Percentiles rank a stretch among this genome's conserved stretches.
Conservation (phyloP, 2,888 invertebrate species). For the Eupithecia insigniata region DNA sequence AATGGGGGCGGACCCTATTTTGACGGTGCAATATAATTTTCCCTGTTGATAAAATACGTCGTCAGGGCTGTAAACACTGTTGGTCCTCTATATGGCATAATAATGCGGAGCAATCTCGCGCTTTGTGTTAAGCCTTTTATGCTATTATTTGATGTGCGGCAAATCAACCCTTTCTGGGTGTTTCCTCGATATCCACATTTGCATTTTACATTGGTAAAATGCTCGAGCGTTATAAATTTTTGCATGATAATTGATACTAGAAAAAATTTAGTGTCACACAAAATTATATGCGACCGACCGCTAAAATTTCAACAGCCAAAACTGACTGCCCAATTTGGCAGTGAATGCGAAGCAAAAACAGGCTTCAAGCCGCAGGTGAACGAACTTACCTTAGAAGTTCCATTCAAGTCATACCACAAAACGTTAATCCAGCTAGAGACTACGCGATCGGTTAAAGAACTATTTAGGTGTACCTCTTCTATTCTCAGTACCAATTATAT, state of each 20-base stretch:
- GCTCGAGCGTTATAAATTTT: background rate
- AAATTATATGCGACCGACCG: background rate
- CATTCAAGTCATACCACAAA: conserved; percentile 36
- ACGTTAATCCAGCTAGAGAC: conserved; percentile 39
- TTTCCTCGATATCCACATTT: background rate
- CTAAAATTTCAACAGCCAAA: background rate
- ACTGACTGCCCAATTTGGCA: conserved; percentile 32
- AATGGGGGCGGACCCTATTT: conserved; percentile 50
- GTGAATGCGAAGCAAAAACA: conserved; percentile 42
- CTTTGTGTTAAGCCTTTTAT: conserved; percentile 42
- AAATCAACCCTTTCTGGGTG: conserved; percentile 46
- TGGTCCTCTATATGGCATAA: conserved; percentile 43
- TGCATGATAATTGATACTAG: background rate
- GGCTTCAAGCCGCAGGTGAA: conserved; percentile 43
- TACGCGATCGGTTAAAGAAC: conserved; percentile 43
- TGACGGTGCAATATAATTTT: conserved; percentile 53
- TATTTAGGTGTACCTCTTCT: conserved; percentile 36
- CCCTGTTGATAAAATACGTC: conserved; percentile 48
- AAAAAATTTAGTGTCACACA: background rate
- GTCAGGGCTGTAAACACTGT: conserved; percentile 52
- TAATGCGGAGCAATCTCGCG: conserved; percentile 42
- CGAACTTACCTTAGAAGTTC: conserved; percentile 44
- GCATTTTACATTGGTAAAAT: background rate
- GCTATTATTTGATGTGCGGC: conserved; percentile 40
- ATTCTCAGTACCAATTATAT: conserved; percentile 33